Percentiles rank a stretch among this genome's conserved stretches.
Conservation (phyloP, 1,140 invertebrate genomes). For the Magallana angulata region DNA sequence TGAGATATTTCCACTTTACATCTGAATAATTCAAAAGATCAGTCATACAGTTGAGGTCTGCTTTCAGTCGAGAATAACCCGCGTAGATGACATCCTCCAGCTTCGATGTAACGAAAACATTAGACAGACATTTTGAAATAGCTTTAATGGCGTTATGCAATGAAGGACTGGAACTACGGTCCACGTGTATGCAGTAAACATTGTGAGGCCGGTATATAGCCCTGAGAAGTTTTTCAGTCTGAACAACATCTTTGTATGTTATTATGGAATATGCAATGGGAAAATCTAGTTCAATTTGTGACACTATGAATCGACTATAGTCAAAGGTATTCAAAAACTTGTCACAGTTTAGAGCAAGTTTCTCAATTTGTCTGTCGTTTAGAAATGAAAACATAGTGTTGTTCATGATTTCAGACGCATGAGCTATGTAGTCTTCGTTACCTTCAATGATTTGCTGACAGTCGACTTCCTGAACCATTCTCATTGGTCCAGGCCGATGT, state of each 20-base stretch:
- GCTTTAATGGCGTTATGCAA: slow-evolving; percentile 61
- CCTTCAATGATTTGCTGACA: slow-evolving; percentile 34
- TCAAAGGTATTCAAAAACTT: slow-evolving; percentile 37
- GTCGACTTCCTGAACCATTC: slow-evolving; percentile 1
- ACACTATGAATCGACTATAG: slow-evolving; percentile 34
- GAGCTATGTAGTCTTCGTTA: not conserved
- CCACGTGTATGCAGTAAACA: slow-evolving; percentile 76
- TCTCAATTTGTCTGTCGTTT: not conserved
- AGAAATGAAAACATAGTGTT: not conserved
- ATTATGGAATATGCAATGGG: slow-evolving; percentile 75
- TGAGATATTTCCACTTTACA: slow-evolving; percentile 69
- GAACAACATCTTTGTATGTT: slow-evolving; percentile 71
- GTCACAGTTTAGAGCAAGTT: slow-evolving; percentile 30
- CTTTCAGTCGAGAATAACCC: slow-evolving; percentile 65
- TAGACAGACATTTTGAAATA: slow-evolving; percentile 70
- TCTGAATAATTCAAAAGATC: slow-evolving; percentile 57
- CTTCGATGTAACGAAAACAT: slow-evolving; percentile 71
- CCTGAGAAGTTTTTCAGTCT: slow-evolving; percentile 70
- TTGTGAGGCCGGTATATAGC: slow-evolving; percentile 76
- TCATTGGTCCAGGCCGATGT: not conserved
- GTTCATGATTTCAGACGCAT: not conserved
- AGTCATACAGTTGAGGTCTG: slow-evolving; percentile 72
- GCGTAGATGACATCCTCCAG: slow-evolving; percentile 67
- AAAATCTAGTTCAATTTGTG: slow-evolving; percentile 63
- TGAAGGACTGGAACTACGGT: slow-evolving; percentile 58